These are phyloP conservation scores for Ametastegia equiseti DNA, from an alignment of 2,888 invertebrate genomes.

Conservation along the genomic window DNA sequence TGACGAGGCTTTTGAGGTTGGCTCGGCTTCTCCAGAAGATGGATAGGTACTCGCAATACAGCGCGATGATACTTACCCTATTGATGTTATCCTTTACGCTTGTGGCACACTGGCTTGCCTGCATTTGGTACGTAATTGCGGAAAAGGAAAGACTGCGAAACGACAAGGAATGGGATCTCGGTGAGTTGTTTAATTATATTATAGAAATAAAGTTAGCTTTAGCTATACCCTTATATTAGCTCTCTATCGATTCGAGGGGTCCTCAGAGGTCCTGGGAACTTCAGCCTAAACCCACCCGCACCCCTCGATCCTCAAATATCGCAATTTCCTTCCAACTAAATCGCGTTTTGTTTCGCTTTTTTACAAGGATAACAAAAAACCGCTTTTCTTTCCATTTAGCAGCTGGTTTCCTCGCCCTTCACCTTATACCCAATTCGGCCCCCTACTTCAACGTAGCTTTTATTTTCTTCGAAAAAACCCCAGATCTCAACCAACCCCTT, in stretches of 20 bases:
- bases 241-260: not conserved
- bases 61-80: conserved; percentile 94
- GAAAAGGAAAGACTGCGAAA: conserved; percentile 87
- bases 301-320: not conserved
- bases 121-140: conserved; percentile 98
- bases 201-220: not conserved
- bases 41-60: conserved; percentile 97
- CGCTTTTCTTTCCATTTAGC: too few relatives aligned
- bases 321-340: not conserved
- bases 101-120: conserved; percentile 97
- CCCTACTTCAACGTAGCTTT: not conserved
- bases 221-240: not conserved
- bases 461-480: not conserved
- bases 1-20: conserved; percentile 92
- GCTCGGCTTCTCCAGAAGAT: conserved; percentile 96
- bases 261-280: not conserved
- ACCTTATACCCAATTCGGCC: too few relatives aligned
- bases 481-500: too few relatives aligned
- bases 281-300: not conserved
- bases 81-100: conserved; percentile 96
- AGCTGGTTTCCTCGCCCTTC: too few relatives aligned
- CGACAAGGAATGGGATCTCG: conserved; percentile 87
- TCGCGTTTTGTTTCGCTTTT: too few relatives aligned
- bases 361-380: too few relatives aligned
- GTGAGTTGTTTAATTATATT: conserved; percentile 79